Evolutionary conservation across 2,797 vertebrate species (phyloP).

Genomic region (Myotis myotis): DNA sequence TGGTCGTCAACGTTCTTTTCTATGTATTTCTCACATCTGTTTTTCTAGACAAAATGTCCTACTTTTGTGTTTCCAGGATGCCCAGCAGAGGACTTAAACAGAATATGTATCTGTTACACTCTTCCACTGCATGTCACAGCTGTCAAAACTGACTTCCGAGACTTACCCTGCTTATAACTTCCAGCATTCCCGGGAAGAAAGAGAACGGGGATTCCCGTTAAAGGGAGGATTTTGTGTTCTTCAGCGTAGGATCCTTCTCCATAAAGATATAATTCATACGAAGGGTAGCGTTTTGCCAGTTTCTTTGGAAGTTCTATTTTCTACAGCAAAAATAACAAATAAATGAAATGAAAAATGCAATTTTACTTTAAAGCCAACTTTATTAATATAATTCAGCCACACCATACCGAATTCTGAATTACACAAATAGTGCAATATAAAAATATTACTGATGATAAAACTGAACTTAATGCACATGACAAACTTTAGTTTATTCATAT

Average conservation of each 20-base stretch:
- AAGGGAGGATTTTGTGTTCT: conserved; percentile 90
- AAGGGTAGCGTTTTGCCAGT: conserved; percentile 89
- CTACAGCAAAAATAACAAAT: conserved; percentile 79
- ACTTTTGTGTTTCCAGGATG: neutral
- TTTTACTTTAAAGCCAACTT: conserved; percentile 21
- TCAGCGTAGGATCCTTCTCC: conserved; percentile 94
- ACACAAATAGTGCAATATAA: neutral
- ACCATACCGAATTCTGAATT: neutral
- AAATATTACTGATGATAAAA: conserved; percentile 41
- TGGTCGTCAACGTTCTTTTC: neutral
- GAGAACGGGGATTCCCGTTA: conserved; percentile 95
- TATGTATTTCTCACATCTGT: neutral
- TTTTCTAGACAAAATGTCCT: neutral
- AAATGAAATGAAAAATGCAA: neutral
- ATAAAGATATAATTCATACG: conserved; percentile 96
- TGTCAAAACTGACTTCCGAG: neutral
- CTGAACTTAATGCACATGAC: neutral
- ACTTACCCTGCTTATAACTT: conserved; percentile 96
- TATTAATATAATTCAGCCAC: conserved; percentile 23
- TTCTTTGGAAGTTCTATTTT: conserved; percentile 93
- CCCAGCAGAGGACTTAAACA: neutral
- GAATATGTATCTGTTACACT: neutral
- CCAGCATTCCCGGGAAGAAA: conserved; percentile 98
- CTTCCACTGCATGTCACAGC: neutral
- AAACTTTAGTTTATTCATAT: neutral